Evolutionary conservation across 2,113 vertebrate genomes (phyloP), one percentile per base, ranked within the genome.

Genomic region (Albula glossodonta): DNA sequence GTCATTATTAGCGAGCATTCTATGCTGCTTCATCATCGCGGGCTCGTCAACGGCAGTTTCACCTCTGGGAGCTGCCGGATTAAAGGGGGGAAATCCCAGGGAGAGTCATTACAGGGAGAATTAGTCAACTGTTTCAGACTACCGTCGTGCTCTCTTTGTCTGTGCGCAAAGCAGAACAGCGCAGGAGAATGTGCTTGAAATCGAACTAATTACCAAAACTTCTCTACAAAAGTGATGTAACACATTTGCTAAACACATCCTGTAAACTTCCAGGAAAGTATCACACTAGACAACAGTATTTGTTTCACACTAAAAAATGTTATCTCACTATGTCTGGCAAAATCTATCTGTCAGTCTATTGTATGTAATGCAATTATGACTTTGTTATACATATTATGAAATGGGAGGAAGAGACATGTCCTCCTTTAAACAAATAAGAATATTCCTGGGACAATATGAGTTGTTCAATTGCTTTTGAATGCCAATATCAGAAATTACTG

Each of bases 161-260:
- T 89, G 78, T 85, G 89, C 49, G 22, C 41, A 83, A 66, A 70
- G 53, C 85, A 51, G 53, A 87, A 90, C 5, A 83, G 17, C 60
- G 51, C 48, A 41, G 48, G 5, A 22, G 13, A 9, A 51, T 51
- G 19, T 50, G 22, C 19, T 10, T 82, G 78, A 88, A 89, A 89
- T 82, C 87, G 87, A 89, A 84, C 88, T 90, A 92, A 92, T 92
- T 92, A 92, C 86, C 82, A n/a, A 17, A 51, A 25, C 31, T 31
- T 60, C 3, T 25, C 9, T 48, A 2, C 51, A 22, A 17, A 25
- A 51, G 49, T 41, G n/a, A 5, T 25, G 57, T 11, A 10, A 50
- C 48, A 22, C n/a, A 22, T 19, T 49, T 83, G 19, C 41, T 31
- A 17, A 17, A 82, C 8, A 6, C 15, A 48, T 82, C 25, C 53